phyloP scores from a whole-genome alignment of 2,113 vertebrate genomes.

The Raja brachyura region DNA sequence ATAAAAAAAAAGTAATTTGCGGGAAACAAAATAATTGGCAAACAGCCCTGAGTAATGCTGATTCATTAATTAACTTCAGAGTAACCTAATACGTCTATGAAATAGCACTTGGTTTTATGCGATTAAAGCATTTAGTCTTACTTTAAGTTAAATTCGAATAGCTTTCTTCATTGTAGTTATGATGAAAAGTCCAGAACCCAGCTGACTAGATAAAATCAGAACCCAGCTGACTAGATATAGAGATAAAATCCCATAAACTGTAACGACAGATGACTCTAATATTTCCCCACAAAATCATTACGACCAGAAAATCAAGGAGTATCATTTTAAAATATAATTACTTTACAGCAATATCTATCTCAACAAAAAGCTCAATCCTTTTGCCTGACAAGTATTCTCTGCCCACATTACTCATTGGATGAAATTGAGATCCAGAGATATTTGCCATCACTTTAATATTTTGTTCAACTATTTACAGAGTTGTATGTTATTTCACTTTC shows the following conservation, averaged over 20 bases:
- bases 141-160: background rate
- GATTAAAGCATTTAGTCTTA: no score
- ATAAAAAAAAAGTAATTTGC: background rate
- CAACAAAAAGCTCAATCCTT: background rate
- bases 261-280: background rate
- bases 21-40: constrained; percentile 38
- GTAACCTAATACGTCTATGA: background rate
- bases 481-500: no score
- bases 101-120: background rate
- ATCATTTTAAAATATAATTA: no score
- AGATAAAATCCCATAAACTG: background rate
- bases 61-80: background rate
- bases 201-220: background rate
- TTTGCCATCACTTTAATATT: background rate
- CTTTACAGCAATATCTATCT: background rate
- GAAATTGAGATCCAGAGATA: background rate
- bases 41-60: background rate
- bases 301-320: no score
- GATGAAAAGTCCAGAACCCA: background rate
- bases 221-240: background rate
- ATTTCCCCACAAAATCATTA: no score
- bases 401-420: background rate
- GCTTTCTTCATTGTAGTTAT: background rate
- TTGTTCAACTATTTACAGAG: no score
- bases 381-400: background rate